Evolutionary conservation across 2,888 invertebrate species (phyloP), one percentile per base, ranked within the genome.

Genomic region (Acheta domesticus): DNA sequence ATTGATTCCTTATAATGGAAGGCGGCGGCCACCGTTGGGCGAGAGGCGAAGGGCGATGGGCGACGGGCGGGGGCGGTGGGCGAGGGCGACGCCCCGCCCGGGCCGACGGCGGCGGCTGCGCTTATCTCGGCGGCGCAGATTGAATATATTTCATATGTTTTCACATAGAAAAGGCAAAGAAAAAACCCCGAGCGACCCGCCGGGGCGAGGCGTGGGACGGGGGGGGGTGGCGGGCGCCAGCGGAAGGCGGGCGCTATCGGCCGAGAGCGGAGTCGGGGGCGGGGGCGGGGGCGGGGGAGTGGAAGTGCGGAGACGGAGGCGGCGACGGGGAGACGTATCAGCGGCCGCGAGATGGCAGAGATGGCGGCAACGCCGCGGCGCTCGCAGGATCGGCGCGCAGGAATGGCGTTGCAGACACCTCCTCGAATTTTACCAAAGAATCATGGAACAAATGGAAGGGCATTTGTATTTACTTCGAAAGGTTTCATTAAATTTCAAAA

Each of bases 121-220:
- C 90, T 91, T 92, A 92, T 92, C 92, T 87, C 87, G 83, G 84
- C 87, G 87, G 87, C 89, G 89, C 91, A 91, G 91, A 91, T 91
- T 91, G 91, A 91, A 91, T 91, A 91, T 90, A 91, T 91, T 91
- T 91, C 91, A 91, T 90, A 89, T 89, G 87, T 87, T 87, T 87
- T 86, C 87, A 87, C 86, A 87, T 80, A 86, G 86, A 85, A 86
- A 84, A 83, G 76, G 80, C 77, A 74, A 78, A 79, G 77, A 78
- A 75, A 75, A 76, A 77, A 21, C 49, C 74, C 78, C 48, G 36
- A 80, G n/a, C 80, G 78, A 75, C 78, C 76, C 82, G 79, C 81
- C 77, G 78, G 75, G 48, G 76, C 79, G 80, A 49, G 81, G 23
- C 74, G 79, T 75, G 75, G 75, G 2, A 36, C 8, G 23, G 36